Base-by-base conservation (phyloP, 2,797 vertebrate species). In the Galagoides demidoff region DNA sequence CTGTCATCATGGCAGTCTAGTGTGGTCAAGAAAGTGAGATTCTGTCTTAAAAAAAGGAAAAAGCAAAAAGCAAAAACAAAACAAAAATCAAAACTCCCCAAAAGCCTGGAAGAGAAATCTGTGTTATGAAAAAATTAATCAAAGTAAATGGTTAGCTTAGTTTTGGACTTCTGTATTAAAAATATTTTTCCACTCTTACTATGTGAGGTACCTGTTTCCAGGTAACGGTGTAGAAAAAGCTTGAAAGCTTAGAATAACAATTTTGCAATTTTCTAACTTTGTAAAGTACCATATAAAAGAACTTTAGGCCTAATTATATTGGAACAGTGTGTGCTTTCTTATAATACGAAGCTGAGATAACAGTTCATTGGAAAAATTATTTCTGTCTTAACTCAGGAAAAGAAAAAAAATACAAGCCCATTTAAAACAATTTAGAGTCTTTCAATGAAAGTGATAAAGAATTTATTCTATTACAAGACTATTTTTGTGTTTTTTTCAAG, bases 331-430 rank as follows among this genome's bases (percentile, higher is more conserved):
- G 55, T 73, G 45, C 68, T 90, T 14, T 57, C 59, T 71, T 95
- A 84, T 95, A 94, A 92, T 92, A 73, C n/a, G 66, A 63, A 92
- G 59, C 64, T 76, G 74, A 91, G 89, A 89, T 83, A 87, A 89
- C 81, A 89, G 70, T 88, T 85, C 77, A 57, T 95, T 78, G 71
- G 66, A 63, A 92, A 92, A 82, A 94, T 93, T 91, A 91, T 93
- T 96, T 94, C 64, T 94, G 71, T 83, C 43, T 76, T 79, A 79
- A 74, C 23, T 73, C 31, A 39, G 71, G 34, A 76, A 63, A 81
- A 45, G 73, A 59, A 92, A 64, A 84, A 66, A 3, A 25, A 73
- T 52, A 94, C 52, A 95, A 74, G 59, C 12, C 49, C 78, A 81
- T 94, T 94, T 89, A 85, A 95, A 97, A 90, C 43, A 87, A 85